Conservation (phyloP, 2,888 invertebrate species). For the Seira musarum region DNA sequence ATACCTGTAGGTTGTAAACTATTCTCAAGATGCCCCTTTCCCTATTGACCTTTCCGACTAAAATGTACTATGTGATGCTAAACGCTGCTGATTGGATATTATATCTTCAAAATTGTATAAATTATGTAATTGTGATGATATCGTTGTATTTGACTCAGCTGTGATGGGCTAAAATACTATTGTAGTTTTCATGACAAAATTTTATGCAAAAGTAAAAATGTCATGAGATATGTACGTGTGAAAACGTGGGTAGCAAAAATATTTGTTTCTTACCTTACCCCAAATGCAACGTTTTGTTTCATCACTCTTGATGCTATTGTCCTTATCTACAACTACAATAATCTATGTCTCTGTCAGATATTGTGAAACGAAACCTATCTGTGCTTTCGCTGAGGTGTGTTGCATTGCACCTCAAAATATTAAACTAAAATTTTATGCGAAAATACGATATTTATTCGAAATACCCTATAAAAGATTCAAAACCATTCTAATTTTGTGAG, state of each 20-base stretch:
- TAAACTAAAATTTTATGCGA: background rate
- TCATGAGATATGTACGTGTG: too few species aligned
- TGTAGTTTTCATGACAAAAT: background rate
- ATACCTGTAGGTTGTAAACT: too few species aligned
- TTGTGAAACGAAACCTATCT: background rate
- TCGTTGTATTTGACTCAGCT: constrained; percentile 54
- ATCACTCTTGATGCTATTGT: too few species aligned
- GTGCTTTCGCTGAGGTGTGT: constrained; percentile 4
- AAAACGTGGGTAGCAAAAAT: too few species aligned
- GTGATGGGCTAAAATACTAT: constrained; percentile 46
- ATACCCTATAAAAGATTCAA: too few species aligned
- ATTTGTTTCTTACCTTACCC: constrained; percentile 3
- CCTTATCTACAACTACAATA: background rate
- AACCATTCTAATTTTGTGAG: too few species aligned
- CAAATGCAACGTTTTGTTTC: too few species aligned
- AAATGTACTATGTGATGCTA: constrained; percentile 9
- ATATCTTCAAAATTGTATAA: constrained; percentile 3
- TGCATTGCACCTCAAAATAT: background rate
- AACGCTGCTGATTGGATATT: background rate
- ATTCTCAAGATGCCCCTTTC: too few species aligned
- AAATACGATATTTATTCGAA: too few species aligned
- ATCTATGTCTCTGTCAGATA: background rate
- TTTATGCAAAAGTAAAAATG: background rate
- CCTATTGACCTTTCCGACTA: too few species aligned
- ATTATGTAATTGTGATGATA: constrained; percentile 44